Percentiles rank a stretch among this genome's conserved stretches.
Evolutionary conservation across 1,140 invertebrate species (phyloP).

Genomic region (Trypoxylus dichotomus): DNA sequence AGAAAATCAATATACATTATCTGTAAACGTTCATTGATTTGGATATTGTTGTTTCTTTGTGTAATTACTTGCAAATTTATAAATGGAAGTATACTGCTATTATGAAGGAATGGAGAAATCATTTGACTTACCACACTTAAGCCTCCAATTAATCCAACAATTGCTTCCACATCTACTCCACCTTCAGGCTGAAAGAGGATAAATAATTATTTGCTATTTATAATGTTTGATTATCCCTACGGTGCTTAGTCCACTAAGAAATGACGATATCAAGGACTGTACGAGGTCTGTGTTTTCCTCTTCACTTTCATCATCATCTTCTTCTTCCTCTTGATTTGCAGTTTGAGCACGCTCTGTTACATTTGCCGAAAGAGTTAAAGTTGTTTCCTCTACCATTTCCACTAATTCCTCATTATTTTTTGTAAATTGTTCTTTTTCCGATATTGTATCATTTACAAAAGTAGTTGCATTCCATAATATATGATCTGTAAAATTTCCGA

Average conservation of each 20-base stretch:
- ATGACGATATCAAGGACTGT: not conserved
- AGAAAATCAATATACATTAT: too few species aligned
- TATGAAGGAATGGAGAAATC: not conserved
- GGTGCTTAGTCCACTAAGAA: conserved; percentile 13
- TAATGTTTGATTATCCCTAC: not conserved
- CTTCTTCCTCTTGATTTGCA: conserved; percentile 10
- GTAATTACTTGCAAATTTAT: not conserved
- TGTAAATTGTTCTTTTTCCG: too few species aligned
- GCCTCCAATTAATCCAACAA: conserved; percentile 27
- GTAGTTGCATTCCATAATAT: too few species aligned
- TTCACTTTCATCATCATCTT: not conserved
- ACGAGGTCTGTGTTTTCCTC: conserved; percentile 3
- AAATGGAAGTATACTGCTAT: not conserved
- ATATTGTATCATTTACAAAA: too few species aligned
- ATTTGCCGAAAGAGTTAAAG: not conserved
- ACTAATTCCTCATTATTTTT: not conserved
- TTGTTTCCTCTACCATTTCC: not conserved
- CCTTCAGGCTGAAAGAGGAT: conserved; percentile 17
- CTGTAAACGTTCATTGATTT: not conserved
- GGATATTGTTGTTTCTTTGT: not conserved
- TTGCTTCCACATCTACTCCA: conserved; percentile 29
- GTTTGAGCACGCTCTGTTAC: not conserved
- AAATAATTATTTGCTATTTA: not conserved
- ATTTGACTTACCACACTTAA: conserved; percentile 30
- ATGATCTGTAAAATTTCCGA: too few species aligned